phyloP scores from a whole-genome alignment of 1,140 invertebrate genomes.

The Venustaconcha ellipsiformis region DNA sequence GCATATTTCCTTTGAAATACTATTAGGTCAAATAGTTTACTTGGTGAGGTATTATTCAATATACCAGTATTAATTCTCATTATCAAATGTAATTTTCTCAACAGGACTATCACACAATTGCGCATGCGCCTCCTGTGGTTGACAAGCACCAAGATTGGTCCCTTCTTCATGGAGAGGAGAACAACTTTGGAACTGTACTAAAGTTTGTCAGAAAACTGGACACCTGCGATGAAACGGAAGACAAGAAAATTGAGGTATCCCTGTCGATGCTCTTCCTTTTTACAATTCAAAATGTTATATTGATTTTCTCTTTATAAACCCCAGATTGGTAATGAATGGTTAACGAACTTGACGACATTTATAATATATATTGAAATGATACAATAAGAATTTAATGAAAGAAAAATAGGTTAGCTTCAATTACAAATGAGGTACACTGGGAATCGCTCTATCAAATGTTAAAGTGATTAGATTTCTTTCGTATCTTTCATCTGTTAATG shows the following conservation, averaged over 20 bases:
- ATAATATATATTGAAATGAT: no score
- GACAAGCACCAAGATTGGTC: constrained; percentile 14
- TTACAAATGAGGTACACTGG: no score
- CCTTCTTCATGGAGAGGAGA: constrained; percentile 6
- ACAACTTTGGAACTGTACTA: constrained; percentile 11
- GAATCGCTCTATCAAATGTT: no score
- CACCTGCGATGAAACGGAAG: constrained; percentile 15
- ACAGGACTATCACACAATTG: constrained; percentile 16
- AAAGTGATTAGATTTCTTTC: no score
- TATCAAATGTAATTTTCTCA: not conserved
- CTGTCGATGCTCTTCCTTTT: not conserved
- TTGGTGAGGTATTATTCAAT: no score
- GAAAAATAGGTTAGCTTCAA: no score
- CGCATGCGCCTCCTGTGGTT: constrained; percentile 1
- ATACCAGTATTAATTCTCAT: no score
- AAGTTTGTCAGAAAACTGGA: constrained; percentile 24
- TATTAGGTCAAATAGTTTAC: no score
- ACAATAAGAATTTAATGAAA: no score
- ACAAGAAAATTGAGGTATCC: not conserved
- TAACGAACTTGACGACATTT: no score
- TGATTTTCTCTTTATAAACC: not conserved
- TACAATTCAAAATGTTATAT: constrained; percentile 1
- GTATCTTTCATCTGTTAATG: no score
- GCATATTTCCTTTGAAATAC: no score
- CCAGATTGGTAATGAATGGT: not conserved